Conservation (phyloP, 2,888 invertebrate species). For the Anoplius nigerrimus region DNA sequence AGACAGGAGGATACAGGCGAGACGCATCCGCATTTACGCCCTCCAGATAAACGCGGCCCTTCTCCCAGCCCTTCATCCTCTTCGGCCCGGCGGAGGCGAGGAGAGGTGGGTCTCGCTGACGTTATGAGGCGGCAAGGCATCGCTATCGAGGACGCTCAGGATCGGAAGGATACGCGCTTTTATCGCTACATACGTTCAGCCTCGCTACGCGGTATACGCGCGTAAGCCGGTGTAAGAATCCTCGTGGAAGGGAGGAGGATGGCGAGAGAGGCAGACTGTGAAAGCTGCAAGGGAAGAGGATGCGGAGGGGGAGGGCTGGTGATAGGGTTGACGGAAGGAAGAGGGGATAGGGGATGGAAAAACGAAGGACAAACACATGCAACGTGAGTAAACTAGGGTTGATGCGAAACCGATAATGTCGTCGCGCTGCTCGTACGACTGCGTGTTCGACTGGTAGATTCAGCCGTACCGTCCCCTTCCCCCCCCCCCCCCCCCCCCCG, state of each 20-base stretch:
- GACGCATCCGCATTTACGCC: too few species aligned
- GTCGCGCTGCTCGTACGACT: slow-evolving; percentile 41
- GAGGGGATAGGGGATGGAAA: slow-evolving; percentile 10
- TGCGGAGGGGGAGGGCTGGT: slow-evolving; percentile 3
- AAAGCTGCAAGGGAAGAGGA: not conserved
- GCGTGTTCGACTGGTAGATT: slow-evolving; percentile 39
- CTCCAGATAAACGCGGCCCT: too few species aligned
- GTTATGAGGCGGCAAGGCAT: slow-evolving; percentile 19
- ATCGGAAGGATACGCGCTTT: slow-evolving; percentile 15
- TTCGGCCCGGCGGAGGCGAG: too few species aligned
- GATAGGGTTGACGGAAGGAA: slow-evolving; percentile 9
- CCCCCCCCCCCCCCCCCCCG: slow-evolving; percentile 9
- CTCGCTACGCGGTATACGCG: slow-evolving; percentile 22
- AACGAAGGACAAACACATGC: slow-evolving; percentile 30
- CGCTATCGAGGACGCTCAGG: slow-evolving; percentile 17
- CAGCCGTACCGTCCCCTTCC: slow-evolving; percentile 15
- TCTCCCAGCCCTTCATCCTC: too few species aligned
- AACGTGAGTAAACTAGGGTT: slow-evolving; percentile 63
- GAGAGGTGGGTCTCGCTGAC: not conserved
- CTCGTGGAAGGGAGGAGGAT: not conserved
- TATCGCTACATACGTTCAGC: slow-evolving; percentile 22
- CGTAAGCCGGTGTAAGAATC: slow-evolving; percentile 16
- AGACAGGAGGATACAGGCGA: too few species aligned
- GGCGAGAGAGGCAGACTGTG: not conserved
- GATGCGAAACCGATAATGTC: slow-evolving; percentile 74